These are phyloP conservation scores for Lepidocyrtoides sp. DNA, from an alignment of 2,888 invertebrate species.

Conservation along the genomic window DNA sequence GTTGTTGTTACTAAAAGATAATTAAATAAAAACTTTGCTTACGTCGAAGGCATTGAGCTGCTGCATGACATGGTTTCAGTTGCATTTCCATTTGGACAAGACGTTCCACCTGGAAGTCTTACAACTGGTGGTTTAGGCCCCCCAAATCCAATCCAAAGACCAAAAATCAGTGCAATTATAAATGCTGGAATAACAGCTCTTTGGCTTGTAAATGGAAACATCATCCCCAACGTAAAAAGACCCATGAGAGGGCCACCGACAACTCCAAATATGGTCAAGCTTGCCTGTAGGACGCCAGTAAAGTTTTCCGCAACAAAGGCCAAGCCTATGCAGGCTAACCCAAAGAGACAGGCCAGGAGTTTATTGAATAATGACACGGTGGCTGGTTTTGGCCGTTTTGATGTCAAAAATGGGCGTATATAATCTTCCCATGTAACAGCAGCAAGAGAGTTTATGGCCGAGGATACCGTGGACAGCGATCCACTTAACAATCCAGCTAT, in stretches of 20 bases:
- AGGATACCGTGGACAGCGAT: conserved; percentile 96
- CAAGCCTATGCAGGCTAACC: conserved; percentile 92
- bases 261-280: conserved; percentile 95
- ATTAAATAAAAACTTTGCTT: conserved; percentile 13
- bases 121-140: conserved; percentile 90
- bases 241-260: conserved; percentile 95
- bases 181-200: conserved; percentile 87
- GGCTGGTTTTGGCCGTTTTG: conserved; percentile 54
- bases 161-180: conserved; percentile 87
- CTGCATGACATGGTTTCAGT: conserved; percentile 64
- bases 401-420: conserved; percentile 87
- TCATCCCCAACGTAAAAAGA: conserved; percentile 95
- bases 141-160: conserved; percentile 95
- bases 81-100: conserved; percentile 67
- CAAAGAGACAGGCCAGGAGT: conserved; percentile 91
- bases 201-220: conserved; percentile 91
- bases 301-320: conserved; percentile 94
- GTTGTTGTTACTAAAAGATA: not conserved
- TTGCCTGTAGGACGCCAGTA: conserved; percentile 95
- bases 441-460: conserved; percentile 95
- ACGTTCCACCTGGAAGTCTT: conserved; percentile 79
- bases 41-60: conserved; percentile 51
- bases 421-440: conserved; percentile 97
- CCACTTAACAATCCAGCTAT: conserved; percentile 97
- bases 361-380: conserved; percentile 85